Conservation (phyloP, 92 coral and sea anemone genomes). For the Pocillopora meandrina region DNA sequence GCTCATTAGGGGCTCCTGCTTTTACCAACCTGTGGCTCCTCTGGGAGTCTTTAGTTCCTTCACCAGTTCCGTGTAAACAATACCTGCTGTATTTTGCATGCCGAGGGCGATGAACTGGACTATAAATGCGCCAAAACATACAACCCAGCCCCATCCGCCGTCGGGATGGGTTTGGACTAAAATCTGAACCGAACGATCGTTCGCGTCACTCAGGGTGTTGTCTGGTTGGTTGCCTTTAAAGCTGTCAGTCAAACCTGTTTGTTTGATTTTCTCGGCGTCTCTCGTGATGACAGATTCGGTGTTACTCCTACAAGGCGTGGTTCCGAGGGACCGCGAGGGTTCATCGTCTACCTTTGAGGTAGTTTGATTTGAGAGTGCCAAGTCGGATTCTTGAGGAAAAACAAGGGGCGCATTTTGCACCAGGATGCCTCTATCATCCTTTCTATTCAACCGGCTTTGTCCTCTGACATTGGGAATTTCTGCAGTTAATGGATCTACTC, state of each 20-base stretch:
- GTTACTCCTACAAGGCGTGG: not conserved
- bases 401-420: slow-evolving; percentile 4
- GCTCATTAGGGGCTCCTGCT: too few species aligned
- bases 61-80: slow-evolving; percentile 85
- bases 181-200: slow-evolving; percentile 26
- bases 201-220: not conserved
- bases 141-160: slow-evolving; percentile 96
- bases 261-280: not conserved
- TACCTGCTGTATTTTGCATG: slow-evolving; percentile 85
- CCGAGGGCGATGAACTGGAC: slow-evolving; percentile 86
- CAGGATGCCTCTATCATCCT: not conserved
- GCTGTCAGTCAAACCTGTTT: slow-evolving; percentile 26
- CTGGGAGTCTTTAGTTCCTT: slow-evolving; percentile 68
- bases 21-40: slow-evolving; percentile 78
- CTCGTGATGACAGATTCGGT: not conserved
- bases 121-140: slow-evolving; percentile 86
- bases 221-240: slow-evolving; percentile 25
- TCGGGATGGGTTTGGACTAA: slow-evolving; percentile 69
- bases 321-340: not conserved
- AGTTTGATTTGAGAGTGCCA: not conserved
- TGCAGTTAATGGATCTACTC: not conserved
- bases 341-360: not conserved
- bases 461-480: not conserved
- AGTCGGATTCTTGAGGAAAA: not conserved
- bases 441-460: not conserved